Base-by-base conservation (phyloP, 2,888 invertebrate species). In the Drosophila leonis region DNA sequence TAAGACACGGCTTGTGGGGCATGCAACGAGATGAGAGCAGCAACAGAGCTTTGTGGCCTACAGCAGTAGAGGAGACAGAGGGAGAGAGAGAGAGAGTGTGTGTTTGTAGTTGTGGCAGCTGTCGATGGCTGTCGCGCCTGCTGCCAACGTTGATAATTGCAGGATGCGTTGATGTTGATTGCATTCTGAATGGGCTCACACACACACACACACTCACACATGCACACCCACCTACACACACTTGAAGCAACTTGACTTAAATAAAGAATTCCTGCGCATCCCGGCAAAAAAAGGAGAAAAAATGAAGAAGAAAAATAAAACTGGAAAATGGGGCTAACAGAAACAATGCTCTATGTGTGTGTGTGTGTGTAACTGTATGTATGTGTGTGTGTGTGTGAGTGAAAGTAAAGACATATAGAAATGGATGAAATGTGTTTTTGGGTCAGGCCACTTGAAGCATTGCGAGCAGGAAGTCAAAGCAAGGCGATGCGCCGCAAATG, bases 381-480 rank as follows among this genome's bases (percentile, higher is more conserved):
- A 48, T 61, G 44, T 44, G 54, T 60, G 44, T 44, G 46, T 61
- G 71, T 33, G 51, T 51, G 57, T 46, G 74, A 90, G 86, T 84
- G 90, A 91, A 90, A 91, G 91, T 91, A 86, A 90, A 84, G 88
- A 78, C 80, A 72, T 75, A 83, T 70, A 75, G 70, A 78, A 83
- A 72, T 66, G 71, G 59, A 72, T 76, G 62, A 91, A 88, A 88
- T 91, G 91, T 92, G 91, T 91, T 91, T 91, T 91, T 91, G 84
- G 91, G 91, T 92, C 91, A 91, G 88, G 88, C 83, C 80, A 83
- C 88, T 83, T 82, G 76, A 86, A 86, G 85, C 80, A 56, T 46
- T 46, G 66, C 75, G 39, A 79, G 55, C 76, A 76, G 89, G 89
- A 86, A 86, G 81, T 42, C 54, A 63, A 65, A 63, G 72, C 57